These are phyloP conservation scores for Actinemys pallida DNA, from an alignment of 2,113 vertebrate genomes.

Conservation along the genomic window DNA sequence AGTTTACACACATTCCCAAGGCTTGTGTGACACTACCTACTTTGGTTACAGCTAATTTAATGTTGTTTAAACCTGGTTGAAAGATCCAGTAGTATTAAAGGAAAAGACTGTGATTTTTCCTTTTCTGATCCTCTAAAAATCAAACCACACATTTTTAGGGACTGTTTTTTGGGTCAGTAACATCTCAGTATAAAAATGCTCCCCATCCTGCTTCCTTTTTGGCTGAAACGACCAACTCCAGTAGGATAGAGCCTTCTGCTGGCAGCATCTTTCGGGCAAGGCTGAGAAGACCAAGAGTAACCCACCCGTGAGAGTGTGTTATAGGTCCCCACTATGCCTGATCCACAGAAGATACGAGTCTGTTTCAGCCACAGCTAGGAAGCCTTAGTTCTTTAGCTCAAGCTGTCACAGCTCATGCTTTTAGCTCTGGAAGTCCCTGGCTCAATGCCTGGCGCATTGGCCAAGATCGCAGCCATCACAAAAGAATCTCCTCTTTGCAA, in stretches of 20 bases:
- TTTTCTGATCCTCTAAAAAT: slow-evolving; percentile 18
- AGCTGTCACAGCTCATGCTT: neutral
- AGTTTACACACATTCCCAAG: neutral
- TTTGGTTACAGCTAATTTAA: slow-evolving; percentile 24
- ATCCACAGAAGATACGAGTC: neutral
- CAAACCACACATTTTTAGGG: neutral
- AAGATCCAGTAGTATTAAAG: neutral
- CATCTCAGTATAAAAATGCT: neutral
- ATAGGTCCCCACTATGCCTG: neutral
- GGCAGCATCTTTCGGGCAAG: neutral
- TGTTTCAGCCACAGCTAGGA: neutral
- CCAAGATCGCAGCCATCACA: neutral
- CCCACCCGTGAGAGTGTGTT: neutral
- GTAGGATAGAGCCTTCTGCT: neutral
- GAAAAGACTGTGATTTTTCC: neutral
- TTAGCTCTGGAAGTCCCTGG: neutral
- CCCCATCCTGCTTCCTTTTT: neutral
- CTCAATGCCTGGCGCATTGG: neutral
- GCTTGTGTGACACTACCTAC: slow-evolving; percentile 8
- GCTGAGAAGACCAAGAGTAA: fast-evolving
- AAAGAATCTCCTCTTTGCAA: neutral
- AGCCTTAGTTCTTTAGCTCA: neutral
- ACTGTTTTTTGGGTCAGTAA: neutral
- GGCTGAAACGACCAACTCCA: neutral
- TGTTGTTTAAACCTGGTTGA: slow-evolving; percentile 1